These are phyloP conservation scores for Parapristionchus giblindavisi DNA, from an alignment of 2,888 invertebrate genomes.

Conservation along the genomic window DNA sequence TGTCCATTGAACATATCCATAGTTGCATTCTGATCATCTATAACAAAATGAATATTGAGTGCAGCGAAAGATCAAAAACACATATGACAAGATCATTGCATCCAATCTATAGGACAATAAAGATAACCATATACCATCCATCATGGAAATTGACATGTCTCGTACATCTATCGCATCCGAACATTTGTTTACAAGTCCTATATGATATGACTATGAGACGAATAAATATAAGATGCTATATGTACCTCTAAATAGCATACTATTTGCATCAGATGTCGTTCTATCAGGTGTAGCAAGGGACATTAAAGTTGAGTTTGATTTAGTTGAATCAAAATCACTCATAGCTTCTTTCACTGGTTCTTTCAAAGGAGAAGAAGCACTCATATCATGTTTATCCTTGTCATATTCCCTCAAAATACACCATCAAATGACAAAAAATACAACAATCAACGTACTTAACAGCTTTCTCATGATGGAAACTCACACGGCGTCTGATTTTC, in stretches of 20 bases:
- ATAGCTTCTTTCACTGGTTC: constrained; percentile 31
- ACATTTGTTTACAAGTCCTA: too few relatives aligned
- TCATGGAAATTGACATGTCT: constrained; percentile 26
- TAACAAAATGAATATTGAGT: background rate
- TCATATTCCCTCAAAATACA: constrained; percentile 34
- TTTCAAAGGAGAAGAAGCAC: constrained; percentile 21
- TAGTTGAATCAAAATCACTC: constrained; percentile 36
- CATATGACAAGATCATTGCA: background rate
- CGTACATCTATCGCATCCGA: too few relatives aligned
- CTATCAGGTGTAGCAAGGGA: constrained; percentile 22
- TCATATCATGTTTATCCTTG: constrained; percentile 28
- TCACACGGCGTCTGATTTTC: constrained; percentile 29
- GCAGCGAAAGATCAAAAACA: background rate
- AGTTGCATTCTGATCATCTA: background rate
- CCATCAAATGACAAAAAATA: background rate
- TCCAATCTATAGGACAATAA: too few relatives aligned
- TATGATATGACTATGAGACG: too few relatives aligned
- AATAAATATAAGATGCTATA: too few relatives aligned
- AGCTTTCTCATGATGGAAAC: constrained; percentile 33
- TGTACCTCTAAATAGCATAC: constrained; percentile 23
- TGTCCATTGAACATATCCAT: constrained; percentile 7
- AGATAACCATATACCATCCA: too few relatives aligned
- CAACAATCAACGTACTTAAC: constrained; percentile 20
- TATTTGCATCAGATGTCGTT: background rate
- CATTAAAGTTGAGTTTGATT: constrained; percentile 25